Evolutionary conservation across 1,140 invertebrate species (phyloP), one percentile per base, ranked within the genome.

Genomic region (Diorhabda sublineata): DNA sequence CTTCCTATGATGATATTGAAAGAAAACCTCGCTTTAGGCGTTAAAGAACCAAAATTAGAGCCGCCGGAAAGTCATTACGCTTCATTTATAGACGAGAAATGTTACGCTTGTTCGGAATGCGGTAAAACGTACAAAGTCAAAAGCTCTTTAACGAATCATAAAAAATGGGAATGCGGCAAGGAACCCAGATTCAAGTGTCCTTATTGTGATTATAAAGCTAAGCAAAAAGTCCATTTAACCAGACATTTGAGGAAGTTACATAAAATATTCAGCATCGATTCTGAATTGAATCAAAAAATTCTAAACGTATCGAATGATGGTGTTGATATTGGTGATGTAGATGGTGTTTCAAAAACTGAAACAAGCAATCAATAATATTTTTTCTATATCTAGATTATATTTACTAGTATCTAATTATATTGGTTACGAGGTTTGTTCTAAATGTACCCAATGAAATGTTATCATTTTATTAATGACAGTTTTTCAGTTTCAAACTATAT

Each of bases 141-240:
- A 80, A 92, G 89, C 65, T 92, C 90, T 75, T 82, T 93, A 74
- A 84, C 90, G 52, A 92, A 92, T 78, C 91, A 92, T 78, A 90
- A 91, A 81, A 92, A 92, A 80, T 92, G 91, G 90, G 91, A 93
- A 79, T 93, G 91, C 80, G 90, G 90, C 72, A 92, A 92, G 80
- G 91, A 92, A 80, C 91, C 91, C 2, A 90, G 92, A 79, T 93
- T 92, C 79, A 89, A 91, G 75, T 93, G 91, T 81, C 90, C 90
- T 4, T 91, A 91, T 81, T 93, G 91, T 81, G 88, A 90, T 45
- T 92, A 92, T 80, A 85, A 89, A 69, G 90, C 91, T 72, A 93
- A 92, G 77, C 91, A 92, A 78, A 92, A 92, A 83, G 92, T 92
- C 90, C 91, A 93, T 82, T 91, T 92, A 73, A 90, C 88, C 47